Evolutionary conservation across 2,113 vertebrate species (phyloP).

Genomic region (Gallinago jamesoni): DNA sequence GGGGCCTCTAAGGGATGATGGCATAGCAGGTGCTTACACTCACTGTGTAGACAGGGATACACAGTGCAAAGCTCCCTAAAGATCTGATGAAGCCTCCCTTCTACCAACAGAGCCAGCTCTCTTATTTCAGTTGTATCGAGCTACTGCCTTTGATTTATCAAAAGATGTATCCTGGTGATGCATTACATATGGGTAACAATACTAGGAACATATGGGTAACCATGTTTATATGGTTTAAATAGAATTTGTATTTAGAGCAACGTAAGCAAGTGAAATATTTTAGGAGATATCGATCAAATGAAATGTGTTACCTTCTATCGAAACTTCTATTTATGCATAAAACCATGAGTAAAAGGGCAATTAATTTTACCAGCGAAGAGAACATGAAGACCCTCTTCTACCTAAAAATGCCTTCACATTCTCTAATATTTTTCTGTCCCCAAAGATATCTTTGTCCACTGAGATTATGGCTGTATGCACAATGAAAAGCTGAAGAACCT

Average conservation of each 20-base stretch:
- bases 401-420: neutral
- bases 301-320: neutral
- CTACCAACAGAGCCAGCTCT: neutral
- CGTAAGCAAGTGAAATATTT: neutral
- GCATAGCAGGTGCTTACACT: neutral
- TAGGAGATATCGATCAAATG: neutral
- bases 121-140: neutral
- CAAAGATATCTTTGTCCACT: neutral
- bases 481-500: neutral
- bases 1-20: neutral
- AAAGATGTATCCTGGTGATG: neutral
- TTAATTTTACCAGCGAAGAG: neutral
- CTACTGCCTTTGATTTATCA: neutral
- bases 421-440: neutral
- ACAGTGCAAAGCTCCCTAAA: neutral
- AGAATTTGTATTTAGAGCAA: neutral
- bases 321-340: neutral
- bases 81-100: neutral
- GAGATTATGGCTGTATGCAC: neutral
- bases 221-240: neutral
- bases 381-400: neutral
- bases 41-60: rapidly evolving
- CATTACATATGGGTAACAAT: neutral
- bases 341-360: neutral
- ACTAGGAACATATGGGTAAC: neutral